Base-by-base conservation (phyloP, 2,113 vertebrate species). In the Sclerurus mexicanus region DNA sequence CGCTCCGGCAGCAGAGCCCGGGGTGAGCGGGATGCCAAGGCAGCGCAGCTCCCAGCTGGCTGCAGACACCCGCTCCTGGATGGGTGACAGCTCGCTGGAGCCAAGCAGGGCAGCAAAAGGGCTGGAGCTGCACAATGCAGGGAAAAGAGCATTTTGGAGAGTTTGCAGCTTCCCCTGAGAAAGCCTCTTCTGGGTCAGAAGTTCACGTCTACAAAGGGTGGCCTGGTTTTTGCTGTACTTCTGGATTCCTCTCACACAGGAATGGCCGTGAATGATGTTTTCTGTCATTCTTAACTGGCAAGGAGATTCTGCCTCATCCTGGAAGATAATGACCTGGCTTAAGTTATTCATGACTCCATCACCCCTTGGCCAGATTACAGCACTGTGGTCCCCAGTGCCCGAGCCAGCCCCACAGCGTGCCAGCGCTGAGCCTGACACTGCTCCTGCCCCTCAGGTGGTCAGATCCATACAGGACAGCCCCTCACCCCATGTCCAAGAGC, bases 1-100 rank as follows among this genome's bases (percentile, higher is more conserved):
- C 1, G 0, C 6, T 69, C 44, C 1, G 0, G 20, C 69, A 67
- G 63, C n/a, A 21, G 33, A 60, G 47, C 60, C 44, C 0, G 0
- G 27, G 33, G 14, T 52, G 8, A 2, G 22, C 0, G 0, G 55
- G 67, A 8, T 50, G 59, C 4, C 6, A 20, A 42, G 37, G 30
- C 3, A 14, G 63, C 68, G 17, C 58, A 25, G 83, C 64, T 64
- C 55, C 47, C n/a, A 0, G 0, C 6, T 16, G 72, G 31, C 14
- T 50, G 12, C 49, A 46, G 63, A 21, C 37, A 12, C 2, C 20
- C 4, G 1, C 21, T 42, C 12, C 40, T 56, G 84, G 47, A 4
- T 11, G 63, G 63, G 1, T 31, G 30, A 20, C 47, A 73, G 62
- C 67, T 76, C 25, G 4, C 9, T 2, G 25, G 74, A 85, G 78